phyloP scores from a whole-genome alignment of 2,113 vertebrate species.

The Origma solitaria region DNA sequence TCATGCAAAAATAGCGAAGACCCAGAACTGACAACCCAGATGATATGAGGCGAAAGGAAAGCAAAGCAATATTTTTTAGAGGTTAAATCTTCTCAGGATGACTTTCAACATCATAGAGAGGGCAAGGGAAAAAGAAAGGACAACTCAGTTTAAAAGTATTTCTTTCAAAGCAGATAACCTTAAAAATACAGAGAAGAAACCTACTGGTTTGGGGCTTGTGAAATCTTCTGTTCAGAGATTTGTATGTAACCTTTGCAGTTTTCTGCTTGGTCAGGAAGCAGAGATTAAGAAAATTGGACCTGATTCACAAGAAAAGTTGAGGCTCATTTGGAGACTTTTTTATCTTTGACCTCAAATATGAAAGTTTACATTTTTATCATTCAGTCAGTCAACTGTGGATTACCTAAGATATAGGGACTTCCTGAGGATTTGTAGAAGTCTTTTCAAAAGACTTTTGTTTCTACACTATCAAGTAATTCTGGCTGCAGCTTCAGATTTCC shows the following conservation, averaged over 20 bases:
- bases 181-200: background rate
- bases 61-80: background rate
- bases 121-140: background rate
- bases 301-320: background rate
- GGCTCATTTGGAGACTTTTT: background rate
- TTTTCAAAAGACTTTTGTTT: constrained; percentile 18
- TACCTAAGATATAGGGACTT: background rate
- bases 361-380: constrained; percentile 7
- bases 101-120: background rate
- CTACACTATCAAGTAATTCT: background rate
- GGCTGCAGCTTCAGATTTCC: background rate
- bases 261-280: background rate
- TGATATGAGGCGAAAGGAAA: background rate
- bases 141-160: background rate
- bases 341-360: background rate
- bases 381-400: background rate
- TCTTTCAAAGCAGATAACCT: background rate
- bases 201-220: background rate
- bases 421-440: background rate
- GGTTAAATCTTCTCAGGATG: background rate
- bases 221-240: background rate
- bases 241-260: background rate
- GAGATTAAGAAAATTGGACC: background rate
- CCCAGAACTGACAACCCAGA: background rate
- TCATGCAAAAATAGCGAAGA: too few species aligned